Conservation (phyloP, 1,140 invertebrate genomes). For the Orussus abietinus region DNA sequence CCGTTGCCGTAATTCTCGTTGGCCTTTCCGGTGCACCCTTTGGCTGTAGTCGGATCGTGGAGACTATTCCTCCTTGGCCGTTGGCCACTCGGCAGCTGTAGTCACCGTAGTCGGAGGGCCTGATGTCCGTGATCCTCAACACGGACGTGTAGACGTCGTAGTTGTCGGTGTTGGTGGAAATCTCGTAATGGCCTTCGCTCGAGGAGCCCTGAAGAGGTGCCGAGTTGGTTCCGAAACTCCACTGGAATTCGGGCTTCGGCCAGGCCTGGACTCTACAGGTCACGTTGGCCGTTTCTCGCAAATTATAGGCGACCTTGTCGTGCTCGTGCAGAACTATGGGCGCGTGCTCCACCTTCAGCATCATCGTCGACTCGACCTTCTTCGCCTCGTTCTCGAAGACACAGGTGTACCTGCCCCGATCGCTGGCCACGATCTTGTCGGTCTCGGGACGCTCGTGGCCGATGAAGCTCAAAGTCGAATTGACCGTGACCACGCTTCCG, state of each 20-base stretch:
- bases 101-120: slow-evolving; percentile 80
- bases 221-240: slow-evolving; percentile 74
- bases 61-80: slow-evolving; percentile 68
- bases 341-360: slow-evolving; percentile 84
- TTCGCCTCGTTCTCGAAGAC: slow-evolving; percentile 87
- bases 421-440: slow-evolving; percentile 74
- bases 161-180: slow-evolving; percentile 72
- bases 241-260: slow-evolving; percentile 88
- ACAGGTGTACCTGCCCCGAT: slow-evolving; percentile 84
- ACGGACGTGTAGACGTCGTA: slow-evolving; percentile 84
- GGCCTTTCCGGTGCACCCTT: slow-evolving; percentile 84
- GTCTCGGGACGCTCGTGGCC: slow-evolving; percentile 70
- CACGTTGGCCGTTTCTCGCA: slow-evolving; percentile 78
- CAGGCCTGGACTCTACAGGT: slow-evolving; percentile 87
- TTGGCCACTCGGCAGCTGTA: slow-evolving; percentile 85
- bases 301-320: slow-evolving; percentile 84
- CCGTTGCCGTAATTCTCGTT: slow-evolving; percentile 63
- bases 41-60: slow-evolving; percentile 74
- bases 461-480: slow-evolving; percentile 76
- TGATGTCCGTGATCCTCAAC: slow-evolving; percentile 71
- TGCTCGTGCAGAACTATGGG: slow-evolving; percentile 81
- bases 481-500: slow-evolving; percentile 75
- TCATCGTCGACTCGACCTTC: slow-evolving; percentile 80
- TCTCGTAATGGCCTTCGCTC: slow-evolving; percentile 82
- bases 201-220: slow-evolving; percentile 67